phyloP scores from a whole-genome alignment of 2,113 vertebrate species.

The Xiphophorus maculatus region DNA sequence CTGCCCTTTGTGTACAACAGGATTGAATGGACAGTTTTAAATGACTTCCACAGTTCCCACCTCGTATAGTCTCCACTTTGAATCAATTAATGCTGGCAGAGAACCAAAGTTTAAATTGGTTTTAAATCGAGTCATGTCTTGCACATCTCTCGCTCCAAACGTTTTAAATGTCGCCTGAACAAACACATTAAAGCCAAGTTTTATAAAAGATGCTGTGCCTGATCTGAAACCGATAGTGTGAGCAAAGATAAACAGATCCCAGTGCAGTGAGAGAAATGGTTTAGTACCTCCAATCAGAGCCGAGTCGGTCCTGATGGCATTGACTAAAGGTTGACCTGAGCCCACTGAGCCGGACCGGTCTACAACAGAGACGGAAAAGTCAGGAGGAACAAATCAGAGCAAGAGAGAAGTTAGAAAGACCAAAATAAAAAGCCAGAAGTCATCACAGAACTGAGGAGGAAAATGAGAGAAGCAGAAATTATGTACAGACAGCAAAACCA shows the following conservation, averaged over 20 bases:
- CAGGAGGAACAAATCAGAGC: neutral
- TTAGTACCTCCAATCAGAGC: conserved; percentile 94
- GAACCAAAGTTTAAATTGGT: conserved; percentile 58
- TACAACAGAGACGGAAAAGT: conserved; percentile 70
- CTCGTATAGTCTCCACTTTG: conserved; percentile 44
- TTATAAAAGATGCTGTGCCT: neutral
- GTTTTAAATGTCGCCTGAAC: conserved; percentile 1
- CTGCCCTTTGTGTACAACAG: conserved; percentile 56
- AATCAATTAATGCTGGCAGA: conserved; percentile 56
- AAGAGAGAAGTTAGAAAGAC: neutral
- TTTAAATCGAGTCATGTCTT: conserved; percentile 41
- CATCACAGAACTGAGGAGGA: neutral
- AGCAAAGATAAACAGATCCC: neutral
- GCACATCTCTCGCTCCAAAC: conserved; percentile 11
- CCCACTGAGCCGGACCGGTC: conserved; percentile 90
- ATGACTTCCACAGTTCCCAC: conserved; percentile 47
- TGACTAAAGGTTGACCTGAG: conserved; percentile 87
- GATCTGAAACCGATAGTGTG: neutral
- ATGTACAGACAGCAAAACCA: neutral
- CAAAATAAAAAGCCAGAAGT: conserved; percentile 8
- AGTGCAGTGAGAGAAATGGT: conserved; percentile 26
- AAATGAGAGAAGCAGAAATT: neutral
- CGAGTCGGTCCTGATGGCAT: conserved; percentile 88
- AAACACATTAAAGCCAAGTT: neutral
- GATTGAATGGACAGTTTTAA: conserved; percentile 51